Base-by-base conservation (phyloP, 2,113 vertebrate species). In the Podiceps cristatus region DNA sequence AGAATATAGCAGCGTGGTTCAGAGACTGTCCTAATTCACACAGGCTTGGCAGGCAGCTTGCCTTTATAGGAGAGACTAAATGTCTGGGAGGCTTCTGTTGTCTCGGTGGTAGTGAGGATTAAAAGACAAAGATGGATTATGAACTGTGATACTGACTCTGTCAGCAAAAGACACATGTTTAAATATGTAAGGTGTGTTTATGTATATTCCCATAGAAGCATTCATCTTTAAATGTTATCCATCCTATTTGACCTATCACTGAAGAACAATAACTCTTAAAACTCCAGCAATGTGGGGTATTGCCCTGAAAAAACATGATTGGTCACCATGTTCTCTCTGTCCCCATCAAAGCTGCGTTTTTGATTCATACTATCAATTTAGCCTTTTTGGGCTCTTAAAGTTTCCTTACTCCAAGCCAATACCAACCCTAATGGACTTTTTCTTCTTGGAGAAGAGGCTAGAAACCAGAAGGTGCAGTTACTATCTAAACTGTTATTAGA, bases 1-100 rank as follows among this genome's bases (percentile, higher is more conserved):
- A 84, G 35, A 40, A 33, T 5, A 56, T 5, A 85, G 60, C 29
- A 35, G 13, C 0, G 0, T 59, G 50, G 7, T 55, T 86, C 7
- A 1, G 53, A 78, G 28, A 37, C 33, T 67, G 19, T 31, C 60
- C 56, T 18, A 63, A 31, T 72, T 92, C 29, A 68, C 52, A 68
- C 47, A 15, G 24, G 44, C 52, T 60, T 35, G 25, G 33, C 68
- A 78, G 44, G 52, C 47, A 71, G 33, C 52, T 88, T 81, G 74
- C 40, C 33, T 77, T n/a, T 67, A 23, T 6, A 35, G 18, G 35
- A 63, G 42, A 86, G 53, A 44, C 64, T 60, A 45, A 68, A 74
- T 52, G 29, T 28, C 67, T 71, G 52, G 25, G 49, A 55, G 63
- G 64, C 13, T 77, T 56, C 23, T 52, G 35, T 42, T 80, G 55